Conservation (phyloP, 2,797 vertebrate species). For the Poecilia velifera region DNA sequence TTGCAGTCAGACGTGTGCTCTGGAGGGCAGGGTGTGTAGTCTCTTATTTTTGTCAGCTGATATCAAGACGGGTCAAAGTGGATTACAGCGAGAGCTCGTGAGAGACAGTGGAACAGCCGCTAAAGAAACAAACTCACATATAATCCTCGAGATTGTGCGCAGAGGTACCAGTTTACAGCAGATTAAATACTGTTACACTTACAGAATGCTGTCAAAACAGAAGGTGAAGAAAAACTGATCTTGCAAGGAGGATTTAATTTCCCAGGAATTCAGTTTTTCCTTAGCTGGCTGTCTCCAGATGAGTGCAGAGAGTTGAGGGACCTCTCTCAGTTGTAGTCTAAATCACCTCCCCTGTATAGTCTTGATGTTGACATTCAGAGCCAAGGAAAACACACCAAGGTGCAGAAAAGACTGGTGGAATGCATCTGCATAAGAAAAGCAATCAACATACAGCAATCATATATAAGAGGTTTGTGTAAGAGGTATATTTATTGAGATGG, state of each 20-base stretch:
- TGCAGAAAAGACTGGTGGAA: constrained; percentile 85
- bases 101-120: constrained; percentile 14
- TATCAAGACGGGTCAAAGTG: constrained; percentile 21
- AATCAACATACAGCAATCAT: constrained; percentile 66
- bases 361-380: constrained; percentile 75
- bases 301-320: constrained; percentile 70
- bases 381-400: constrained; percentile 55
- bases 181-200: constrained; percentile 56
- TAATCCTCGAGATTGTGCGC: constrained; percentile 21
- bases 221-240: constrained; percentile 31
- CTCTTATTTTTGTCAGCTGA: constrained; percentile 22
- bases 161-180: constrained; percentile 23
- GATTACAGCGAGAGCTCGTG: constrained; percentile 17
- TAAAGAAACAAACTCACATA: constrained; percentile 21
- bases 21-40: constrained; percentile 22
- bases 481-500: constrained; percentile 99
- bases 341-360: constrained; percentile 57
- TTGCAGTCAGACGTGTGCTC: constrained; percentile 23
- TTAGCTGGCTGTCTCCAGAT: constrained; percentile 47
- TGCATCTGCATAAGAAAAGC: constrained; percentile 85
- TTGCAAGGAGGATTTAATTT: constrained; percentile 42
- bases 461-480: constrained; percentile 72
- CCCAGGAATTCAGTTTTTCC: constrained; percentile 59
- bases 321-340: constrained; percentile 67
- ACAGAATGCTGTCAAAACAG: constrained; percentile 40